phyloP scores from a whole-genome alignment of 2,113 vertebrate genomes.

The rabbit (Oryctolagus cuniculus) region mOryCun1.1 NC_091434.1:183548001-183548500 shows the following conservation, averaged over 20 bases:
- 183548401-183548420: neutral
- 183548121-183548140: conserved; percentile 90
- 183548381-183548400: conserved; percentile 70
- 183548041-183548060: neutral
- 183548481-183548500: neutral
- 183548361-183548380: conserved; percentile 81
- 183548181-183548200: conserved; percentile 18
- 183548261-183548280: conserved; percentile 66
- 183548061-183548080: neutral
- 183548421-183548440: neutral
- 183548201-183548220: neutral
- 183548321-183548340: conserved; percentile 79
- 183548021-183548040: neutral
- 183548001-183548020: too few species aligned
- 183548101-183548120: conserved; percentile 91
- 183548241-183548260: conserved; percentile 80
- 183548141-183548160: conserved; percentile 57
- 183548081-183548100: conserved; percentile 63
- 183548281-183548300: conserved; percentile 21
- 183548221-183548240: conserved; percentile 71
- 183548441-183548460: neutral
- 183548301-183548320: conserved; percentile 33
- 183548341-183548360: conserved; percentile 61
- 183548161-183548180: conserved; percentile 47
- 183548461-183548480: rapidly evolving